These are phyloP conservation scores for Candoia aspera DNA, from an alignment of 2,113 vertebrate species.

Conservation along the genomic window DNA sequence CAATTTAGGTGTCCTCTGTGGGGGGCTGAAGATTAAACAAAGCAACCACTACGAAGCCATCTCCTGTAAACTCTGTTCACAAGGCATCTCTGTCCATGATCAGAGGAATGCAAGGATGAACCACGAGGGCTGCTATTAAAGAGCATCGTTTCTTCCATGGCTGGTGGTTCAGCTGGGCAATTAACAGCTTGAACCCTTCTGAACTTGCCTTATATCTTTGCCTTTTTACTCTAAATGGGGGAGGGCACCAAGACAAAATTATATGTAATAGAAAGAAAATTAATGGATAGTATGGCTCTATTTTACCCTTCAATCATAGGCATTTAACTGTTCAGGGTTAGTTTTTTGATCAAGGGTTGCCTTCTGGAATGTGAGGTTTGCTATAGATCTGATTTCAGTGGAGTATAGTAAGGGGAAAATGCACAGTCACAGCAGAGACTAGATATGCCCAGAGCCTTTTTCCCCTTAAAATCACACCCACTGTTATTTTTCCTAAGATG, in stretches of 20 bases:
- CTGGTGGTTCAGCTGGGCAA: not conserved
- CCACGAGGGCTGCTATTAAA: not conserved
- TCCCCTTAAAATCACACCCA: not conserved
- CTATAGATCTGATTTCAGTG: not conserved
- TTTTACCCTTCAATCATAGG: not conserved
- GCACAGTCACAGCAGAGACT: not conserved
- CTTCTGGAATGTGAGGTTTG: not conserved
- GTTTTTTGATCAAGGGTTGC: not conserved
- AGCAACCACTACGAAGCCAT: not conserved
- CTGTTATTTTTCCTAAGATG: not conserved
- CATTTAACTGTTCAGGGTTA: too few relatives aligned
- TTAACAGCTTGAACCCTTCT: not conserved
- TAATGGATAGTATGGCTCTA: not conserved
- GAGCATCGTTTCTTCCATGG: not conserved
- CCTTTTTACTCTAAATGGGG: not conserved
- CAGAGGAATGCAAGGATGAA: not conserved
- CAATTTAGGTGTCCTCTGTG: not conserved
- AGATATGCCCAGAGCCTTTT: not conserved
- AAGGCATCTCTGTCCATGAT: not conserved
- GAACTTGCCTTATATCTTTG: not conserved
- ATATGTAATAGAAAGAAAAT: not conserved
- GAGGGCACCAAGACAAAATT: not conserved
- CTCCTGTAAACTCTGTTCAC: not conserved
- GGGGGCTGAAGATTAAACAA: not conserved
- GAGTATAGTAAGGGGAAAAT: not conserved